Percentiles rank a stretch among this genome's conserved stretches.
Conservation (phyloP, 2,888 invertebrate genomes). For the Apodemia mormo region DNA sequence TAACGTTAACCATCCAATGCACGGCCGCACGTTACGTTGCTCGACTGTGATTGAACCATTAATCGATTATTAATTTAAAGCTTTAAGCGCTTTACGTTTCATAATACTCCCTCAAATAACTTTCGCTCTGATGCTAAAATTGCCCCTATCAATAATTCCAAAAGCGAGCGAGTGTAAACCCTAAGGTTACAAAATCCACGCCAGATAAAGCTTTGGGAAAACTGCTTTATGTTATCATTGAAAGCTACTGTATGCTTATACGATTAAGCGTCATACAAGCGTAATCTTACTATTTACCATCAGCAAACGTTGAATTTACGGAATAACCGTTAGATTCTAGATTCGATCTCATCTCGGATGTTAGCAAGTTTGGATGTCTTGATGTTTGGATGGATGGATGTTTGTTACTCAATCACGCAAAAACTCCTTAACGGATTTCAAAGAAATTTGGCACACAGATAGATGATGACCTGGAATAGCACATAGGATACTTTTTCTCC, state of each 20-base stretch:
- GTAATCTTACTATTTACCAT: not conserved
- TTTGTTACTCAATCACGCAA: no score
- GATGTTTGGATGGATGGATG: no score
- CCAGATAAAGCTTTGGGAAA: conserved; percentile 4
- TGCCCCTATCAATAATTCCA: conserved; percentile 4
- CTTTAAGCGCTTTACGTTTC: not conserved
- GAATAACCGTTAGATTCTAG: no score
- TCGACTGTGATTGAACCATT: not conserved
- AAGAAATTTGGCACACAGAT: no score
- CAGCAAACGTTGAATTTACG: no score
- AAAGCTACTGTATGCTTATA: conserved; percentile 4
- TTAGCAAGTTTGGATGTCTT: no score
- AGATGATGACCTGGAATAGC: no score
- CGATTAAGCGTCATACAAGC: not conserved
- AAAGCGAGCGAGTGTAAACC: not conserved
- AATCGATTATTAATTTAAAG: not conserved
- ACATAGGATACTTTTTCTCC: no score
- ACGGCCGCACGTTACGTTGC: no score
- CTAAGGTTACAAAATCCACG: conserved; percentile 8
- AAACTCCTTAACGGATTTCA: no score
- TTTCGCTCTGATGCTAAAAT: not conserved
- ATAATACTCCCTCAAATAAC: not conserved
- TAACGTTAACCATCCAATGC: no score
- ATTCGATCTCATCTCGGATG: no score
- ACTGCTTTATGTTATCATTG: conserved; percentile 11